A percentile compares a stretch with the other conserved stretches of the same genome.
Conservation (phyloP, 1,140 invertebrate genomes). For the Drosophila simulans region DNA sequence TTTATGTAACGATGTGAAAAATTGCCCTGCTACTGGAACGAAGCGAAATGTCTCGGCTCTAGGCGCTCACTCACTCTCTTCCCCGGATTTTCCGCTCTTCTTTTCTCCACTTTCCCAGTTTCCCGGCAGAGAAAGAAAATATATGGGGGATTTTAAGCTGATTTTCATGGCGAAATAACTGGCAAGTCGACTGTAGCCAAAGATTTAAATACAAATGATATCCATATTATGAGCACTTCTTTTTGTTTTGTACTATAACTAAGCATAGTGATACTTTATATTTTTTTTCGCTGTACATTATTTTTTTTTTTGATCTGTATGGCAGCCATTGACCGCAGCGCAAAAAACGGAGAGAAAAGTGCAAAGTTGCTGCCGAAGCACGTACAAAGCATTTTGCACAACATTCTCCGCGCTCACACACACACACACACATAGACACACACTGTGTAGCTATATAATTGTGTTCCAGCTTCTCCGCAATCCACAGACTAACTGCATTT, state of each 20-base stretch:
- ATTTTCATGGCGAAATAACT: neutral
- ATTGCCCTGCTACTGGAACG: conserved; percentile 67
- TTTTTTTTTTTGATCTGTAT: neutral
- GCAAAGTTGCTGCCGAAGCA: conserved; percentile 56
- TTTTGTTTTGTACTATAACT: too few relatives aligned
- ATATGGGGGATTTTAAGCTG: neutral
- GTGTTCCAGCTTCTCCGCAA: conserved; percentile 64
- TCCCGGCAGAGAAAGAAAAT: neutral
- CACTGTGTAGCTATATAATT: conserved; percentile 50
- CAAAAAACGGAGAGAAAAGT: conserved; percentile 32
- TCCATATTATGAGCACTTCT: too few relatives aligned
- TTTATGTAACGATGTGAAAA: conserved; percentile 83
- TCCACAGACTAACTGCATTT: conserved; percentile 72
- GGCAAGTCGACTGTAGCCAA: neutral
- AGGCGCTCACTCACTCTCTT: conserved; percentile 6
- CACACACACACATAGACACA: conserved; percentile 18
- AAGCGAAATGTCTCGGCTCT: conserved; percentile 32
- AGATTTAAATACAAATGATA: neutral
- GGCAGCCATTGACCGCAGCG: conserved; percentile 66
- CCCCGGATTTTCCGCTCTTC: neutral
- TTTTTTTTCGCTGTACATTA: neutral
- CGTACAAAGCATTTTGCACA: conserved; percentile 78
- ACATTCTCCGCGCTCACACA: conserved; percentile 75
- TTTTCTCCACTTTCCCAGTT: conserved; percentile 1
- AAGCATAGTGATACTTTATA: neutral